phyloP scores from a whole-genome alignment of 2,888 invertebrate genomes.

The Spilarctia lutea region DNA sequence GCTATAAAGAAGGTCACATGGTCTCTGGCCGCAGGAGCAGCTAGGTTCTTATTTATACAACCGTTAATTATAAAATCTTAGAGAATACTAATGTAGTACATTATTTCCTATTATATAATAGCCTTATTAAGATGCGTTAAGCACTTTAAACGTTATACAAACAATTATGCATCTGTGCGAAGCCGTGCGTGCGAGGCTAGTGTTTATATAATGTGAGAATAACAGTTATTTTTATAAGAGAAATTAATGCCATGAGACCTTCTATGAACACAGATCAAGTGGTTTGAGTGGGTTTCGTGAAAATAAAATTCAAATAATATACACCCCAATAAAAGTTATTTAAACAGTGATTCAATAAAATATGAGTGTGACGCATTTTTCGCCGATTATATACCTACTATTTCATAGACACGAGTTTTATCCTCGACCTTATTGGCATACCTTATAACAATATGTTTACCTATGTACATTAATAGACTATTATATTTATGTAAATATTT shows the following conservation, averaged over 20 bases:
- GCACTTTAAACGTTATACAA: too few species aligned
- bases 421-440: conserved; percentile 42
- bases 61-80: too few species aligned
- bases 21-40: background rate
- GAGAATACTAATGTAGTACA: too few species aligned
- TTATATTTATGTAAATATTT: conserved; percentile 9
- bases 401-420: conserved; percentile 17
- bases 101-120: too few species aligned
- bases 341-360: background rate
- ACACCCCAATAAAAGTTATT: conserved; percentile 15
- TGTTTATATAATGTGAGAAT: too few species aligned
- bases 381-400: background rate
- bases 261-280: too few species aligned
- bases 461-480: conserved; percentile 27
- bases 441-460: background rate
- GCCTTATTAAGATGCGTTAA: too few species aligned
- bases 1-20: background rate
- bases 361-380: background rate
- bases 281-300: background rate
- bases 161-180: too few species aligned
- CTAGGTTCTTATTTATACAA: too few species aligned
- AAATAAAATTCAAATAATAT: conserved; percentile 6
- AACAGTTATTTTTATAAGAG: too few species aligned
- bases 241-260: background rate
- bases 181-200: too few species aligned